Evolutionary conservation across 1,140 invertebrate genomes (phyloP), one percentile per base, ranked within the genome.

Genomic region (Lepidostoma basale): DNA sequence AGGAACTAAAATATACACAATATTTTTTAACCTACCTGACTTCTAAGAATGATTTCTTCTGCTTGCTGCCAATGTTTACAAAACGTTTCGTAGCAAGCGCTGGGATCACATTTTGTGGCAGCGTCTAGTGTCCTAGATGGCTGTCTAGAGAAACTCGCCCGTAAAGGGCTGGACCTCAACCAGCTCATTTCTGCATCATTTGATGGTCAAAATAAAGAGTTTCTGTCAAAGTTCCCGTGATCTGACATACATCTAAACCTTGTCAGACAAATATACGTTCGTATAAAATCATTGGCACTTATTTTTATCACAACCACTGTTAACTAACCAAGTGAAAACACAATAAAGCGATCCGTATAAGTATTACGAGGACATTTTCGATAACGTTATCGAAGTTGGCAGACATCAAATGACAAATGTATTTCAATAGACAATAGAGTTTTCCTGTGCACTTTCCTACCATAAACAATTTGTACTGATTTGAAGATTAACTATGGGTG

Each of bases 1-100:
- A 33, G 5, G 5, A 33, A 33, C 12, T 12, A 6, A 33, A 33
- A 33, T 6, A 33, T 33, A 33, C 30, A 33, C 30, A 33, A 33
- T 5, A 6, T 5, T 12, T 33, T 33, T 6, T 59, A 54, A 59
- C 75, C 80, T 76, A 88, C 87, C 79, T 86, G 82, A 54, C 87
- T 89, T 66, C 88, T 86, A 60, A 85, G 80, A 69, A 96, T 95
- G 58, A 97, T 94, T 73, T 92, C 90, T 73, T 89, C 81, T 8
- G 92, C 92, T 77, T 97, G 94, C 76, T 95, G 90, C 95, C 96
- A 98, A 78, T 98, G 96, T 79, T 93, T 94, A 74, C 91, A 90
- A 82, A 98, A 98, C 74, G 95, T 95, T 76, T 94, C 93, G 75
- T 94, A 93, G 77, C 92, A 94, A 8, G 92, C 92, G 26, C 88